These are phyloP conservation scores for Crotophaga sulcirostris DNA, from an alignment of 2,113 vertebrate species.

Conservation along the genomic window DNA sequence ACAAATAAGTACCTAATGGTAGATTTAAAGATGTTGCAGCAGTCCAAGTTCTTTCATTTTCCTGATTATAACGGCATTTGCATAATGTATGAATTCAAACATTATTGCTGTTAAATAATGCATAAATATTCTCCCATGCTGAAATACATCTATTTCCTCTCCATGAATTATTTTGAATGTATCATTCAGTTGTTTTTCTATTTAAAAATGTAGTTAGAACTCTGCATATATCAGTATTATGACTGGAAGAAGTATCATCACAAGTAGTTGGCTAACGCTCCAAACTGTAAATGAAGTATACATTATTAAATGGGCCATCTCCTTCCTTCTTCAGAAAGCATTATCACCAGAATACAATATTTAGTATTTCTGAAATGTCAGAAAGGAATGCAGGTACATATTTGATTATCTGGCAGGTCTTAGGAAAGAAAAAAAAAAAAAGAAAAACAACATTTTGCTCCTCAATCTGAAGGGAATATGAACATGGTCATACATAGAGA, in stretches of 20 bases:
- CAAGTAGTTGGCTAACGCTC: slow-evolving; percentile 51
- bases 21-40: slow-evolving; percentile 72
- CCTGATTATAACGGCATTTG: slow-evolving; percentile 81
- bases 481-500: not conserved
- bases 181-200: slow-evolving; percentile 72
- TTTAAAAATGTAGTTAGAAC: slow-evolving; percentile 74
- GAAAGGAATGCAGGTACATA: slow-evolving; percentile 38
- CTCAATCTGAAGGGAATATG: slow-evolving; percentile 9
- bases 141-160: slow-evolving; percentile 78
- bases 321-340: slow-evolving; percentile 34
- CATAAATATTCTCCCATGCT: slow-evolving; percentile 82
- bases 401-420: slow-evolving; percentile 45
- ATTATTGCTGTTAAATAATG: slow-evolving; percentile 86
- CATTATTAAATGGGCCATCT: slow-evolving; percentile 69
- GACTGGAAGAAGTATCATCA: slow-evolving; percentile 59
- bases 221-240: slow-evolving; percentile 60
- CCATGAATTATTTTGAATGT: slow-evolving; percentile 78
- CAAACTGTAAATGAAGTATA: slow-evolving; percentile 72
- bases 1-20: slow-evolving; percentile 78
- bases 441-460: slow-evolving; percentile 7
- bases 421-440: slow-evolving; percentile 28
- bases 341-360: slow-evolving; percentile 57
- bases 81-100: slow-evolving; percentile 86
- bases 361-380: slow-evolving; percentile 65
- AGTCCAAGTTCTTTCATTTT: slow-evolving; percentile 78